phyloP scores from a whole-genome alignment of 2,888 invertebrate species.

The Eupithecia exiguata region DNA sequence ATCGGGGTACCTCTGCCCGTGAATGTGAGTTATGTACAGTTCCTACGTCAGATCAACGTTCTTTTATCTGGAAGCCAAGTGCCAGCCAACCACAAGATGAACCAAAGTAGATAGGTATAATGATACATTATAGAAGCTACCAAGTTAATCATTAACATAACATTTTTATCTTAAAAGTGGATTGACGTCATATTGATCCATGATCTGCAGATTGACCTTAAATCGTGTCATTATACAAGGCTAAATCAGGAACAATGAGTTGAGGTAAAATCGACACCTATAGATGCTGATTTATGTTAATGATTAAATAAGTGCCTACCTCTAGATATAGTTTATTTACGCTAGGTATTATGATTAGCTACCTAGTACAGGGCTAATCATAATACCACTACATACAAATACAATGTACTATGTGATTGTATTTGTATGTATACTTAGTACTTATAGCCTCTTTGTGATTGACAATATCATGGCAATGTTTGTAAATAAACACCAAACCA shows the following conservation, averaged over 20 bases:
- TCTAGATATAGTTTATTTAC: not conserved
- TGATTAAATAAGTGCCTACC: not conserved
- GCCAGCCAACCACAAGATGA: not conserved
- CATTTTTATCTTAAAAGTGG: conserved; percentile 9
- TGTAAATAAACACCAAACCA: not conserved
- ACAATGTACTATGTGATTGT: not conserved
- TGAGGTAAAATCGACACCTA: conserved; percentile 13
- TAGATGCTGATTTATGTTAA: conserved; percentile 9
- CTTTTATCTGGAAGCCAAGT: not conserved
- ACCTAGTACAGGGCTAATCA: not conserved
- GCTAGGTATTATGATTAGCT: not conserved
- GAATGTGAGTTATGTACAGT: not conserved
- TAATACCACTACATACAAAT: not conserved
- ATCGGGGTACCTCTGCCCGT: too few species aligned
- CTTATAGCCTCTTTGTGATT: not conserved
- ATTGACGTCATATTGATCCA: conserved; percentile 21
- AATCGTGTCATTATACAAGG: conserved; percentile 9
- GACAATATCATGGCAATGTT: not conserved
- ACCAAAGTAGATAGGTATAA: not conserved
- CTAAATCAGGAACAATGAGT: conserved; percentile 10
- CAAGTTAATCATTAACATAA: not conserved
- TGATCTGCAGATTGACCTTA: conserved; percentile 10
- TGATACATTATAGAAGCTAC: not conserved
- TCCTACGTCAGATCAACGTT: not conserved
- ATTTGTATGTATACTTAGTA: not conserved